phyloP scores from a whole-genome alignment of 2,113 vertebrate species.

The Callospermophilus lateralis region DNA sequence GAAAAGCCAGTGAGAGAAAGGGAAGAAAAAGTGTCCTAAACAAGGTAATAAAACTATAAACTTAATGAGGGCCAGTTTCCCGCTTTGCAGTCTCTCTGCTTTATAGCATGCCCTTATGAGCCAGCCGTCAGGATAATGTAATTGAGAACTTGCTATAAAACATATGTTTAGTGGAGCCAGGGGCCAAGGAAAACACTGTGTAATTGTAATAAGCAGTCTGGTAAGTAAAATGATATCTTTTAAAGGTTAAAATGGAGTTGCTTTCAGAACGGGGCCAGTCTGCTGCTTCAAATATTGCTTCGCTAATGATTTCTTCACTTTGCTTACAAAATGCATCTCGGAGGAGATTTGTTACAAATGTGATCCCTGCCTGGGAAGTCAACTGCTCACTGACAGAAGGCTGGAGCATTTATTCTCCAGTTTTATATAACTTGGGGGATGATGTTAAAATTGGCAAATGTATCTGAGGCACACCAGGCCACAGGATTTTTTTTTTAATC shows the following conservation, averaged over 20 bases:
- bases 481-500: constrained; percentile 79
- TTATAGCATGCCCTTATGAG: constrained; percentile 83
- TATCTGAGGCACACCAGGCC: constrained; percentile 82
- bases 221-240: constrained; percentile 90
- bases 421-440: constrained; percentile 82
- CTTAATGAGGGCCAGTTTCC: constrained; percentile 87
- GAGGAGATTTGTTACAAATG: constrained; percentile 84
- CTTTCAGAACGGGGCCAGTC: constrained; percentile 81
- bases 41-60: constrained; percentile 88
- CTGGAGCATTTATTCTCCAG: constrained; percentile 72
- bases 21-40: constrained; percentile 86
- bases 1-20: constrained; percentile 38
- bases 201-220: constrained; percentile 89
- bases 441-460: constrained; percentile 83
- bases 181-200: constrained; percentile 89
- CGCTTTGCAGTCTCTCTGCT: constrained; percentile 81
- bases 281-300: constrained; percentile 84
- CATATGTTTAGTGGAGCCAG: constrained; percentile 88
- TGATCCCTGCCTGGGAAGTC: constrained; percentile 78
- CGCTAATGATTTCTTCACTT: constrained; percentile 85
- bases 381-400: constrained; percentile 74
- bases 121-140: constrained; percentile 85
- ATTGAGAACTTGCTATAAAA: constrained; percentile 87
- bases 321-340: constrained; percentile 83
- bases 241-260: constrained; percentile 87